These are phyloP conservation scores for Phrynocephalus vlangalii DNA, from an alignment of 2,797 vertebrate species.

Conservation along the genomic window DNA sequence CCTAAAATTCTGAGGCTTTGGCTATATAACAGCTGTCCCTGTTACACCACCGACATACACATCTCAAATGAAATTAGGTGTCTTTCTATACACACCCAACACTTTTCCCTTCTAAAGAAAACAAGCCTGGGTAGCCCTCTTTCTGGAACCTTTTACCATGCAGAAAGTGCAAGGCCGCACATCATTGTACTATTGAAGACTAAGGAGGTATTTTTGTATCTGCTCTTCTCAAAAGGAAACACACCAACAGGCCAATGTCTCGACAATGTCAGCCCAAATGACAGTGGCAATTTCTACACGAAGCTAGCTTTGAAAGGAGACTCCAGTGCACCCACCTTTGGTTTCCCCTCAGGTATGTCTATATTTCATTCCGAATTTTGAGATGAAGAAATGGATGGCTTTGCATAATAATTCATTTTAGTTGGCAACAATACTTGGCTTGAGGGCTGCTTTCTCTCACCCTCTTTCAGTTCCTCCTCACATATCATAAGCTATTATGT, in stretches of 20 bases:
- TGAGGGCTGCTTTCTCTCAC: background rate
- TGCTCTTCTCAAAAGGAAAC: background rate
- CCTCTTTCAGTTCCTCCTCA: slow-evolving; percentile 35
- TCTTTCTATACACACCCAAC: too few relatives aligned
- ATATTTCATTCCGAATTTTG: slow-evolving; percentile 11
- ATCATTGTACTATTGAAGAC: background rate
- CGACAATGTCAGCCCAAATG: background rate
- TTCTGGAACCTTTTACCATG: background rate
- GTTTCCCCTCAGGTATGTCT: background rate
- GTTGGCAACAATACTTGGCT: slow-evolving; percentile 5
- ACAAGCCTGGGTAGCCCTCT: background rate
- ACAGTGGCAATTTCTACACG: background rate
- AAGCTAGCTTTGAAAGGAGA: background rate
- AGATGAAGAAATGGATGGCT: background rate
- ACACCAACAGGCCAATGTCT: background rate
- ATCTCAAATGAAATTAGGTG: too few relatives aligned
- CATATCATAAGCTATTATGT: slow-evolving; percentile 29
- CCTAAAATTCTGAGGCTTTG: too few relatives aligned
- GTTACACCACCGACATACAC: too few relatives aligned
- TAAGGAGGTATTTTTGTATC: background rate
- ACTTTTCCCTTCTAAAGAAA: background rate
- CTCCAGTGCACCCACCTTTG: background rate
- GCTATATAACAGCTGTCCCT: too few relatives aligned
- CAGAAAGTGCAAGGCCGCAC: background rate
- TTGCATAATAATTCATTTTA: slow-evolving; percentile 23